Evolutionary conservation across 2,113 vertebrate species (phyloP).

Genomic region (Protobothrops flavoviridis): DNA sequence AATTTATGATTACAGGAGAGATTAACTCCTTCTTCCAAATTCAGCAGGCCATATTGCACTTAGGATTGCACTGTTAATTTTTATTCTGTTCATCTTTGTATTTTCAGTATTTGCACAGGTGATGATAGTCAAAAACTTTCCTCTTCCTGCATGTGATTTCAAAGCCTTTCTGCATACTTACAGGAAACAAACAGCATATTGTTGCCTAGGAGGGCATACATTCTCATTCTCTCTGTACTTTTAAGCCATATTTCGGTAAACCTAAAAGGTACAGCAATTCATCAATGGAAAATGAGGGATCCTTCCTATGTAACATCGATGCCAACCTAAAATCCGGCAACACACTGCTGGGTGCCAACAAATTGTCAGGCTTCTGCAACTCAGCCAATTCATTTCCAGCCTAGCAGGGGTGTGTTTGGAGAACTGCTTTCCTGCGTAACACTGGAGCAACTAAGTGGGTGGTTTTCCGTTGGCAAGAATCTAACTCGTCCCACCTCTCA

Average conservation of each 20-base stretch:
- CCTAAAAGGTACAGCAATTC: background rate
- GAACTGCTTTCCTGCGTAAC: background rate
- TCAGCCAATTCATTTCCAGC: background rate
- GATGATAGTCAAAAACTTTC: background rate
- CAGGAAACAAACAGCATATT: background rate
- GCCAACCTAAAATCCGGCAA: background rate
- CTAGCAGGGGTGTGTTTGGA: background rate
- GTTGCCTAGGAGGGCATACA: background rate
- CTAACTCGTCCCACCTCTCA: background rate
- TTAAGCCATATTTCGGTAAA: background rate
- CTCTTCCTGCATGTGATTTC: background rate
- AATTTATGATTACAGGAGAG: background rate
- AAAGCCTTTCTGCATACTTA: background rate
- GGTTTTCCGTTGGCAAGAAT: background rate
- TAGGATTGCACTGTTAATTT: background rate
- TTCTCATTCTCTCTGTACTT: background rate
- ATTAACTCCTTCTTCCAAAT: background rate
- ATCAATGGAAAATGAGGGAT: background rate
- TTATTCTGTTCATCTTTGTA: background rate
- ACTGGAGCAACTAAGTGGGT: background rate
- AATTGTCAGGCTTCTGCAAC: background rate
- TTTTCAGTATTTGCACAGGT: background rate
- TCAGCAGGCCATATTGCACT: background rate
- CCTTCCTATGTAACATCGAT: background rate
- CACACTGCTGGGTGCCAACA: background rate